Base-by-base conservation (phyloP, 2,888 invertebrate genomes). In the Altica lythri region DNA sequence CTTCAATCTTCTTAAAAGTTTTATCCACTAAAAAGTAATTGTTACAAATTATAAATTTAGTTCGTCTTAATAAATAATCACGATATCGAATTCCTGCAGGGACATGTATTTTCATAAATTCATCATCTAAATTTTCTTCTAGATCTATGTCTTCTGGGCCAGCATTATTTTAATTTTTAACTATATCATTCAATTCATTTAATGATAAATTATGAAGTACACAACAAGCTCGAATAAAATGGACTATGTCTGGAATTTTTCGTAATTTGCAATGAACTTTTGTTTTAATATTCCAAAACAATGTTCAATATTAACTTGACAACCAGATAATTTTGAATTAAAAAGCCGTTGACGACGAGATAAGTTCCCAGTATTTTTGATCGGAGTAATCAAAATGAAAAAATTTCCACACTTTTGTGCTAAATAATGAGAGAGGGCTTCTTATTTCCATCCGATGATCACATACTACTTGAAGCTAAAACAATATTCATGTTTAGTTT, bases 221-320 rank as follows among this genome's bases (percentile, higher is more conserved):
- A 22, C 22, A 42, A 22, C 42, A 42, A 42, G 42, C 42, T 42
- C 42, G 25, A 42, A 22, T 42, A 42, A 42, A 42, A 38, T 35
- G 38, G 9, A 38, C 38, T 38, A 17, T 38, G 19, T 18, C 18
- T 38, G 10, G 4, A 30, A 35, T 35, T 35, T 17, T 35, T 35
- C 10, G 35, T 35, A 35, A 14, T 14, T 35, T 35, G 35, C 35
- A 35, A 35, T 35, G 10, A 35, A 16, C n/a, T 35, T 12, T 17
- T 35, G 35, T 9, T 8, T 25, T 5, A 37, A 37, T 16, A 16
- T 37, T 37, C 37, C 17, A 37, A 37, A 37, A 37, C 37, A 37
- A 14, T 35, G 35, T 2, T 35, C 13, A 17, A 35, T 35, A 17
- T 12, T 12, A 35, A 35, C 35, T 35, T 14, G 40, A 25, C 17